Base-by-base conservation (phyloP, 2,888 invertebrate genomes). In the Zaprionus lineosus region DNA sequence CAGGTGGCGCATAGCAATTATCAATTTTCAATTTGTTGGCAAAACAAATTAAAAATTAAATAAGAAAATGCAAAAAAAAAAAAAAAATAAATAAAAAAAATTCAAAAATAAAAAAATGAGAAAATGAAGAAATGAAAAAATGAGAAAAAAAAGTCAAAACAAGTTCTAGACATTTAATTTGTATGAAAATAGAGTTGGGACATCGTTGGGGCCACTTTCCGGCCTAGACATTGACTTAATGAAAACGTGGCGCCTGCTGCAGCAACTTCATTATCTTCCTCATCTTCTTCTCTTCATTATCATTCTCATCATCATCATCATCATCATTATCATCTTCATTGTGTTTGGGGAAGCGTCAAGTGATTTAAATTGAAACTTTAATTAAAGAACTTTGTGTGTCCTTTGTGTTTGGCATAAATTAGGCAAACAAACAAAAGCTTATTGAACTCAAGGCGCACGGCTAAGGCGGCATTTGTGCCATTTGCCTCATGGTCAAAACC, bases 281-380 rank as follows among this genome's bases (percentile, higher is more conserved):
- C 18, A 1, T 3, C 7, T 7, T 7, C 2, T 6, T 0, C 18
- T 12, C 18, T 5, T n/a, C 31, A 15, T 4, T 21, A 15, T 18
- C 18, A 24, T n/a, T 24, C 4, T 1, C 16, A 24, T 2, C 24
- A 16, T 18, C 18, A 26, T 8, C 31, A 15, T 3, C 12, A 3
- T 7, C 18, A 28, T 9, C 48, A 33, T 29, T 58, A 37, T 62
- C 58, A 34, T 51, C 53, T 26, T 19, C 46, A 24, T 5, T 14
- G 21, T n/a, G n/a, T n/a, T n/a, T n/a, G 24, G 36, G 18, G 21
- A 16, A 58, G 62, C 62, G 47, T 67, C 79, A 69, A 75, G 69
- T 83, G 65, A 64, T 48, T 75, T 56, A 79, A 67, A 79, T 79
- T 83, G 61, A 66, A 79, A 81, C 69, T 85, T 85, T 81, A 79